phyloP scores from a whole-genome alignment of 1,140 invertebrate genomes.

The Pseudoatta argentina region DNA sequence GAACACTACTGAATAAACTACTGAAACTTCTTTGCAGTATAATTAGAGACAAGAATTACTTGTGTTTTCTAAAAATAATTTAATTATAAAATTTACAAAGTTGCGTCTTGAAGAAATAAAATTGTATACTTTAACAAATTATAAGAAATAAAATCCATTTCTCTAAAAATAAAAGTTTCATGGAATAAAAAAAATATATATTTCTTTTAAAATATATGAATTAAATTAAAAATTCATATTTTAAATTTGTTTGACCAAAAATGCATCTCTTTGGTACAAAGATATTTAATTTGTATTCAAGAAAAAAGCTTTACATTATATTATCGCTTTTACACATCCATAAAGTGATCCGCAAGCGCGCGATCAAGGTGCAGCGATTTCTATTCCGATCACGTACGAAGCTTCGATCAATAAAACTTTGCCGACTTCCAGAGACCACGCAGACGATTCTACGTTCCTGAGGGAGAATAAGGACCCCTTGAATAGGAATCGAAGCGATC shows the following conservation, averaged over 20 bases:
- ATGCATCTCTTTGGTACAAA: background rate
- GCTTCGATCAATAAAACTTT: conserved; percentile 68
- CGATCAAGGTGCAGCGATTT: conserved; percentile 57
- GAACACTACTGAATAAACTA: background rate
- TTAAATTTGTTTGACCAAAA: conserved; percentile 9
- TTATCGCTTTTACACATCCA: conserved; percentile 29
- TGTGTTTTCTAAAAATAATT: conserved; percentile 8
- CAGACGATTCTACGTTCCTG: conserved; percentile 45
- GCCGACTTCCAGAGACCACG: conserved; percentile 66
- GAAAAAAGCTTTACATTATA: conserved; percentile 49
- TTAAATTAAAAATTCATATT: conserved; percentile 18
- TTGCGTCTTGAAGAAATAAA: background rate
- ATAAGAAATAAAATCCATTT: background rate
- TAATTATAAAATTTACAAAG: conserved; percentile 8
- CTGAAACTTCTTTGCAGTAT: background rate
- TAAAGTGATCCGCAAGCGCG: conserved; percentile 28
- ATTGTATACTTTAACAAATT: background rate
- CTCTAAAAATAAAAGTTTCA: background rate
- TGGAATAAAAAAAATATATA: conserved; percentile 5
- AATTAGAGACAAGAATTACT: background rate
- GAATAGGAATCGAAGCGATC: conserved; percentile 68
- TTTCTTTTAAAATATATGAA: background rate
- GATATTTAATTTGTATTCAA: conserved; percentile 45
- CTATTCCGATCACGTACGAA: conserved; percentile 63
- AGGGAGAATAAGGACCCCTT: conserved; percentile 39